Conservation (phyloP, 2,888 invertebrate species). For the Quadroppia sp. region DNA sequence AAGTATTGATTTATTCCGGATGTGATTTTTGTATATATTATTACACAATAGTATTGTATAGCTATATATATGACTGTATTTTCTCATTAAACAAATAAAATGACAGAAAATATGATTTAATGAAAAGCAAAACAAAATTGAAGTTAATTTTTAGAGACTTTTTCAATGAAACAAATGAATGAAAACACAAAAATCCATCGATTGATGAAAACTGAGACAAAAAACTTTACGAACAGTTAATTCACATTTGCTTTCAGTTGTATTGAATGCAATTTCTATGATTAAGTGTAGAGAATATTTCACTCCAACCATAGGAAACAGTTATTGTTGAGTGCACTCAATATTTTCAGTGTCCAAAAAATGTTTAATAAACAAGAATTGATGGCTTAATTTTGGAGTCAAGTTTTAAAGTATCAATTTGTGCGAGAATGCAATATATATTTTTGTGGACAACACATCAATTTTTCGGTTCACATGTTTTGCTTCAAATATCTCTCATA, state of each 20-base stretch:
- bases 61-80: too few species aligned
- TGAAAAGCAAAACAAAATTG: neutral
- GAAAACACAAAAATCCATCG: neutral
- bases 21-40: neutral
- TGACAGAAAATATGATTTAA: neutral
- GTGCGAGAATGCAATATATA: neutral
- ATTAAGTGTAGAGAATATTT: constrained; percentile 4
- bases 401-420: constrained; percentile 11
- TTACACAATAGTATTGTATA: too few species aligned
- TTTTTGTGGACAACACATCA: neutral
- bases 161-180: neutral
- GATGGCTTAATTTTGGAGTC: neutral
- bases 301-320: neutral
- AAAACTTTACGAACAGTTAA: neutral
- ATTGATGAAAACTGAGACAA: neutral
- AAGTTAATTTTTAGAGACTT: constrained; percentile 2
- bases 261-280: constrained; percentile 1
- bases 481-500: too few species aligned
- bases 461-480: too few species aligned
- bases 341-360: too few species aligned
- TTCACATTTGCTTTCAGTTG: neutral
- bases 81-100: neutral
- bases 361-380: constrained; percentile 2
- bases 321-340: neutral
- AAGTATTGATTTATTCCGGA: neutral